These are phyloP conservation scores for Tricholauxania praeusta DNA, from an alignment of 2,888 invertebrate genomes.

Conservation along the genomic window DNA sequence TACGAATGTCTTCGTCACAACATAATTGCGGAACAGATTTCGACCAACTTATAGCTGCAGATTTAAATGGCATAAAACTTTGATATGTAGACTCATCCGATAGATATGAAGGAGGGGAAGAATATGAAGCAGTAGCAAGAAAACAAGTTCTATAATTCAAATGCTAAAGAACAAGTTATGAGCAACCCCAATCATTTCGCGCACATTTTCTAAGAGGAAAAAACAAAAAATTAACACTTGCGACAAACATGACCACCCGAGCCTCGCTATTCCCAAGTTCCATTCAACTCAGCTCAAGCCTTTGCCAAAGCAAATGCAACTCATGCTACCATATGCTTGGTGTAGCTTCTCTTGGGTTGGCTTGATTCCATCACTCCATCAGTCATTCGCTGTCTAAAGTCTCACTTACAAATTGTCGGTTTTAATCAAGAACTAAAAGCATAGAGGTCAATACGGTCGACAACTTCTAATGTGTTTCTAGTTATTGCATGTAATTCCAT, in stretches of 20 bases:
- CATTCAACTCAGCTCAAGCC: too few relatives aligned
- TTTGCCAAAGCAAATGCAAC: neutral
- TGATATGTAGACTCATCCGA: too few relatives aligned
- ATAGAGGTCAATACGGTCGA: slow-evolving; percentile 16
- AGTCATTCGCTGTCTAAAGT: slow-evolving; percentile 5
- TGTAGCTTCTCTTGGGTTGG: neutral
- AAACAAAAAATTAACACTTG: slow-evolving; percentile 19
- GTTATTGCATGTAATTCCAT: neutral
- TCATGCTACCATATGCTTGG: too few relatives aligned
- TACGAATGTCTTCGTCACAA: slow-evolving; percentile 4
- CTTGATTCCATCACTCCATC: slow-evolving; percentile 16
- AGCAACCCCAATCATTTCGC: slow-evolving; percentile 13
- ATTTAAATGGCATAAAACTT: neutral
- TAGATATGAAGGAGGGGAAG: too few relatives aligned
- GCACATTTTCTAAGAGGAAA: neutral
- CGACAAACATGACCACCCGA: slow-evolving; percentile 17
- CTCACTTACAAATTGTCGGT: slow-evolving; percentile 14
- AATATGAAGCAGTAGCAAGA: too few relatives aligned
- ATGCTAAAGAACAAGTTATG: neutral
- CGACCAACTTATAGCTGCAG: neutral
- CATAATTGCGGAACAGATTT: slow-evolving; percentile 24
- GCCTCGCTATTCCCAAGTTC: neutral
- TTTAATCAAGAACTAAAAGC: slow-evolving; percentile 22
- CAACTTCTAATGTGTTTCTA: slow-evolving; percentile 6
- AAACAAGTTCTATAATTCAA: slow-evolving; percentile 11